Percentiles rank a stretch among this genome's conserved stretches.
Evolutionary conservation across 2,888 invertebrate species (phyloP).

Genomic region (Microchrysa polita): DNA sequence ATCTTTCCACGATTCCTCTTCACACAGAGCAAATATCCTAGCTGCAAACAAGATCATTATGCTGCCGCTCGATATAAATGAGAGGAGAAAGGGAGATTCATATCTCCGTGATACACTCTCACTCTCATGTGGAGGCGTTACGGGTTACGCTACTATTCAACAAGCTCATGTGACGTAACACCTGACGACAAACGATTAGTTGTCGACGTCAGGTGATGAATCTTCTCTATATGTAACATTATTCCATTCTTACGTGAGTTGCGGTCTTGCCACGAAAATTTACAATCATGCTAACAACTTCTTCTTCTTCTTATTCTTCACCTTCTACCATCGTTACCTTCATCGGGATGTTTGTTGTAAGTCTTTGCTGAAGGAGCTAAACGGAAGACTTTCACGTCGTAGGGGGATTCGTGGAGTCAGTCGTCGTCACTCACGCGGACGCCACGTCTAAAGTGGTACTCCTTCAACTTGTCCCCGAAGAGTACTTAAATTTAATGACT

Average conservation of each 20-base stretch:
- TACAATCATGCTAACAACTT: slow-evolving; percentile 30
- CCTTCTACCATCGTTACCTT: no score
- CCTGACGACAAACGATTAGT: slow-evolving; percentile 27
- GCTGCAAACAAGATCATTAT: not conserved
- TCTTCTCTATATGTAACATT: slow-evolving; percentile 17
- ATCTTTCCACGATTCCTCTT: not conserved
- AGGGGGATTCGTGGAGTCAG: not conserved
- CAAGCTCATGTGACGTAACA: not conserved
- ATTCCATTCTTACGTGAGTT: slow-evolving; percentile 22
- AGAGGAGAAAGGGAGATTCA: no score
- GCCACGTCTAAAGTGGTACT: not conserved
- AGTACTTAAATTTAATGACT: slow-evolving; percentile 41
- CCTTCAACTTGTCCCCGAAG: slow-evolving; percentile 6
- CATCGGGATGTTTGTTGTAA: no score
- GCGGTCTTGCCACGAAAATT: slow-evolving; percentile 22
- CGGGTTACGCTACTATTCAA: slow-evolving; percentile 1
- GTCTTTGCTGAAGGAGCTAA: no score
- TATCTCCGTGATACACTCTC: no score
- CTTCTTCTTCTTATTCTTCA: not conserved
- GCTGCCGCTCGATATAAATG: not conserved
- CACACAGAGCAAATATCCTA: not conserved
- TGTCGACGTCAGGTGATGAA: slow-evolving; percentile 15
- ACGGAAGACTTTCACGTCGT: not conserved
- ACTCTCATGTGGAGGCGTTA: not conserved
- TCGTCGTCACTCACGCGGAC: not conserved